These are phyloP conservation scores for Zapornia atra DNA, from an alignment of 2,113 vertebrate species.

Conservation along the genomic window DNA sequence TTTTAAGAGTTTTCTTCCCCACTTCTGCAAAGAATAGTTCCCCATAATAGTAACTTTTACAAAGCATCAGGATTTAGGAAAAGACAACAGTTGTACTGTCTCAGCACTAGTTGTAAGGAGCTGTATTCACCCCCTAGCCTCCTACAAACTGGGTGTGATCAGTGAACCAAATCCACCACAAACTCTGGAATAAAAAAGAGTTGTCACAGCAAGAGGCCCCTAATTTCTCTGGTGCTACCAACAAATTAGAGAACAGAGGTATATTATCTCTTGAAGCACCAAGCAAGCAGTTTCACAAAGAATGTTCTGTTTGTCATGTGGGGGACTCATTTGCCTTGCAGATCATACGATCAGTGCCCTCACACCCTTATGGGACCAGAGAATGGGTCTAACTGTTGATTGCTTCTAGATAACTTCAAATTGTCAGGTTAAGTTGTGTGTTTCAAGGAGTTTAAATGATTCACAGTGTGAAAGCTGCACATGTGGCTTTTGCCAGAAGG, in stretches of 20 bases:
- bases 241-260: neutral
- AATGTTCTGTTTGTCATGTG: neutral
- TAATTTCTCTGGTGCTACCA: neutral
- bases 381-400: neutral
- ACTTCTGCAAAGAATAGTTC: neutral
- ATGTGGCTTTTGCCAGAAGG: neutral
- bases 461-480: neutral
- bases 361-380: neutral
- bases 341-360: neutral
- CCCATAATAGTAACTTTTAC: neutral
- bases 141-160: neutral
- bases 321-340: neutral
- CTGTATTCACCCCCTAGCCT: neutral
- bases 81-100: neutral
- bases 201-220: neutral
- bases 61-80: neutral
- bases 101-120: neutral
- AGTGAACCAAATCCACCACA: neutral
- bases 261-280: neutral
- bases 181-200: neutral
- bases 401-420: neutral
- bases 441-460: neutral
- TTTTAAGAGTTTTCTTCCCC: neutral
- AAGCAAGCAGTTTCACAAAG: neutral
- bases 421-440: rapidly evolving